Base-by-base conservation (phyloP, 2,888 invertebrate genomes). In the Busseola fusca region DNA sequence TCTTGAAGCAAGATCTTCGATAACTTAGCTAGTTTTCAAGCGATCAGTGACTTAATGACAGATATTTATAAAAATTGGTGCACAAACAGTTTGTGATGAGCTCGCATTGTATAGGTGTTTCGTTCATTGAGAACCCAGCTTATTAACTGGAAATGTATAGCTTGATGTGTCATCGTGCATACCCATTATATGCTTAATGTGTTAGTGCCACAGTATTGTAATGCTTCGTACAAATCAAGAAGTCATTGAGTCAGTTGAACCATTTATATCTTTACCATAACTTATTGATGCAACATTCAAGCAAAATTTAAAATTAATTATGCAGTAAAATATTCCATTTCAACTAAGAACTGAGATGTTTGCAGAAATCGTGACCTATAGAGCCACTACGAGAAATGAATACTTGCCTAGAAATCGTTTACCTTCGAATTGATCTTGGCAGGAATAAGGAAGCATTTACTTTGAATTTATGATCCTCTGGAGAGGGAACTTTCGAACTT, bases 371-470 rank as follows among this genome's bases (percentile, higher is more conserved):
- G 10, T 45, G 50, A 25, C 5, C 16, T 21, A 50, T 14, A n/a
- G 50, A 52, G 25, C 40, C n/a, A 57, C 12, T n/a, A 54, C 14
- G 30, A 54, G 14, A 58, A 34, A 57, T 27, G 56, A 60, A 69
- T 56, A 48, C 68, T 74, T 25, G 48, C n/a, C 1, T 25, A 34
- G 10, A 50, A 54, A 40, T 34, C 18, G 12, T 69, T 69, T 69
- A 48, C 50, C 30, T 16, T 34, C 3, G 18, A 10, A 34, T 27
- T 56, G 21, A 56, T 64, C 37, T 56, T 27, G n/a, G 18, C 9
- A 52, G 25, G 34, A 56, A 52, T 42, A 59, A 25, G 40, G 45
- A 64, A 60, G 34, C 45, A 7, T 64, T 72, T 48, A 45, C 18
- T 18, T 9, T 10, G 50, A 65, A 5, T 27, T 34, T 25, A 14